A percentile compares a stretch with the other conserved stretches of the same genome.
Conservation (phyloP, 2,797 vertebrate species). For the Phyllotis vaccarum region DNA sequence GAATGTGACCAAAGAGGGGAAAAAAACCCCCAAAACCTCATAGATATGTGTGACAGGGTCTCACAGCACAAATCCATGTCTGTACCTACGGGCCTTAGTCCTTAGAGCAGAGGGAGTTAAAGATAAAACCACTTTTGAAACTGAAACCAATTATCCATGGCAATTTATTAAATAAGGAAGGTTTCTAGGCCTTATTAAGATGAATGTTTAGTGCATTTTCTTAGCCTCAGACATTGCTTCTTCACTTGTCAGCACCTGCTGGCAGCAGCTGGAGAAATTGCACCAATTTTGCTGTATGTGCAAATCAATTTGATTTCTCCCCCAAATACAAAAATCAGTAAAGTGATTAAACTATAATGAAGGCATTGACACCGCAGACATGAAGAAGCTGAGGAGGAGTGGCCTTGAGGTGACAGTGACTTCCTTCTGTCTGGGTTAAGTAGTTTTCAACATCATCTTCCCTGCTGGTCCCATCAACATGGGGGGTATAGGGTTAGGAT, state of each 20-base stretch:
- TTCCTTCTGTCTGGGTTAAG: background rate
- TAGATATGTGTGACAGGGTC: background rate
- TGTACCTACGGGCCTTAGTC: background rate
- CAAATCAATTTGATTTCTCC: conserved; percentile 73
- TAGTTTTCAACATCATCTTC: background rate
- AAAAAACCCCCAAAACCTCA: background rate
- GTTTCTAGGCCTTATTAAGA: conserved; percentile 72
- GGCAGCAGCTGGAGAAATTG: conserved; percentile 66
- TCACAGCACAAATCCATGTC: background rate
- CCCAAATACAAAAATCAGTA: conserved; percentile 74
- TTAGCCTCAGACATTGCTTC: conserved; percentile 50
- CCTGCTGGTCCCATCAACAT: background rate
- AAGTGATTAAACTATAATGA: conserved; percentile 71
- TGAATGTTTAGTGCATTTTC: conserved; percentile 68
- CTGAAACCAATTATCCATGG: conserved; percentile 69
- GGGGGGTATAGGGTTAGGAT: background rate
- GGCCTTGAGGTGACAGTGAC: conserved; percentile 27
- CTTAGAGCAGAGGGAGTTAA: conserved; percentile 58
- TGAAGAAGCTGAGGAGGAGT: conserved; percentile 25
- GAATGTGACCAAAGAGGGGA: background rate
- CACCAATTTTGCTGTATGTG: conserved; percentile 70
- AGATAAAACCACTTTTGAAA: conserved; percentile 49
- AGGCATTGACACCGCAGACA: conserved; percentile 51
- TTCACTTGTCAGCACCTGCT: conserved; percentile 71
- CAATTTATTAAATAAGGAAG: conserved; percentile 70